phyloP scores from a whole-genome alignment of 1,140 invertebrate species.

The Rhyzopertha dominica region DNA sequence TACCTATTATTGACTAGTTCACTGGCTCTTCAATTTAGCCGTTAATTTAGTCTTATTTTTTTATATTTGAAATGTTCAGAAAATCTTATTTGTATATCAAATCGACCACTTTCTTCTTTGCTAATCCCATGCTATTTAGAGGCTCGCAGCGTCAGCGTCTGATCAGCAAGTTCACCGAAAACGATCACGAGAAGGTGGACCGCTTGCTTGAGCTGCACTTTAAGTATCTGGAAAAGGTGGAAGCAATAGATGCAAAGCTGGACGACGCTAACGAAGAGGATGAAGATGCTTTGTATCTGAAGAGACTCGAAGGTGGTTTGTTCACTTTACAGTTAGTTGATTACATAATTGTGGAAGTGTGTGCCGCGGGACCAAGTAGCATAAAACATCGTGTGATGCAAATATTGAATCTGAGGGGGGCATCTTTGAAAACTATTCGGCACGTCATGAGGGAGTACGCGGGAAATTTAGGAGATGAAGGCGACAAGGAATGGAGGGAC shows the following conservation, averaged over 20 bases:
- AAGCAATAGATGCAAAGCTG: constrained; percentile 66
- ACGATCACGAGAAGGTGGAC: constrained; percentile 98
- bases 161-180: constrained; percentile 95
- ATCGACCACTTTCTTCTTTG: too few relatives aligned
- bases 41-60: too few relatives aligned
- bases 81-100: too few relatives aligned
- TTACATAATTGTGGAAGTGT: constrained; percentile 92
- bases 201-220: constrained; percentile 94
- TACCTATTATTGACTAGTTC: too few relatives aligned
- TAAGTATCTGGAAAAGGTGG: constrained; percentile 93
- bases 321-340: constrained; percentile 95
- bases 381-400: constrained; percentile 86
- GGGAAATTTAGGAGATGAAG: constrained; percentile 87
- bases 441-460: constrained; percentile 96
- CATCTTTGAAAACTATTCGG: constrained; percentile 89
- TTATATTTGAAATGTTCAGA: too few relatives aligned
- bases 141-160: constrained; percentile 85
- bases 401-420: constrained; percentile 83
- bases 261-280: constrained; percentile 57
- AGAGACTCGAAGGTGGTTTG: constrained; percentile 84
- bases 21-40: too few relatives aligned
- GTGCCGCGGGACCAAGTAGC: constrained; percentile 64
- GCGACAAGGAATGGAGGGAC: constrained; percentile 75
- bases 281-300: constrained; percentile 83
- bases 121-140: too few relatives aligned